Conservation (phyloP, 2,797 vertebrate species). For the Hafferia zeledoni region DNA sequence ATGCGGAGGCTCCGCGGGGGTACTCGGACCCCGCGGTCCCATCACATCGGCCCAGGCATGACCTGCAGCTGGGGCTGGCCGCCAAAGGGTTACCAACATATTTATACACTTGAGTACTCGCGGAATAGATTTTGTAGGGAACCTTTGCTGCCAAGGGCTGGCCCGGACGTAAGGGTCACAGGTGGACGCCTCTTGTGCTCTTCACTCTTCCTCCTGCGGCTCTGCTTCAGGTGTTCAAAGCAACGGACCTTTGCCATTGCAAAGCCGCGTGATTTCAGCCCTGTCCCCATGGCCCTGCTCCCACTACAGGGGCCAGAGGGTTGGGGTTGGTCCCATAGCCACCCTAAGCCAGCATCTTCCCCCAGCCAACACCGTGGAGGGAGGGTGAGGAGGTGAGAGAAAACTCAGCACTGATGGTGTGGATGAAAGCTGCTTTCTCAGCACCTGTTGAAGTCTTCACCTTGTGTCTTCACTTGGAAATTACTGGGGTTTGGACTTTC, state of each 20-base stretch:
- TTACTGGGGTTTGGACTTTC: neutral
- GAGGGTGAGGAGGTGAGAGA: neutral
- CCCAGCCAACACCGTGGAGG: accelerated
- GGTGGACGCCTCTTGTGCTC: neutral
- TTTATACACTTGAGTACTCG: accelerated
- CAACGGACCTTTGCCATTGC: accelerated
- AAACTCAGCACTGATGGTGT: accelerated
- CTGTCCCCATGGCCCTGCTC: accelerated
- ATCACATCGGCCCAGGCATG: accelerated
- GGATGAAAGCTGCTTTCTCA: neutral
- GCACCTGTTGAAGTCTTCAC: neutral
- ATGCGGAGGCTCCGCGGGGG: neutral
- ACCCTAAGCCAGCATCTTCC: neutral
- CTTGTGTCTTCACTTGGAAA: neutral
- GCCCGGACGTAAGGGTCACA: neutral
- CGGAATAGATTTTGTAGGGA: accelerated
- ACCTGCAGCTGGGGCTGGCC: neutral
- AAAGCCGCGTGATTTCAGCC: accelerated
- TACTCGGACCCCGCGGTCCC: neutral
- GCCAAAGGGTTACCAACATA: neutral
- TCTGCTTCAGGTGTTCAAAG: neutral
- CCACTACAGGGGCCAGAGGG: accelerated
- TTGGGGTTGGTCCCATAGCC: accelerated
- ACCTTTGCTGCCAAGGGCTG: neutral
- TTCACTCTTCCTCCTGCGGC: no score